Conservation (phyloP, 2,113 vertebrate species). For the Boleophthalmus pectinirostris region DNA sequence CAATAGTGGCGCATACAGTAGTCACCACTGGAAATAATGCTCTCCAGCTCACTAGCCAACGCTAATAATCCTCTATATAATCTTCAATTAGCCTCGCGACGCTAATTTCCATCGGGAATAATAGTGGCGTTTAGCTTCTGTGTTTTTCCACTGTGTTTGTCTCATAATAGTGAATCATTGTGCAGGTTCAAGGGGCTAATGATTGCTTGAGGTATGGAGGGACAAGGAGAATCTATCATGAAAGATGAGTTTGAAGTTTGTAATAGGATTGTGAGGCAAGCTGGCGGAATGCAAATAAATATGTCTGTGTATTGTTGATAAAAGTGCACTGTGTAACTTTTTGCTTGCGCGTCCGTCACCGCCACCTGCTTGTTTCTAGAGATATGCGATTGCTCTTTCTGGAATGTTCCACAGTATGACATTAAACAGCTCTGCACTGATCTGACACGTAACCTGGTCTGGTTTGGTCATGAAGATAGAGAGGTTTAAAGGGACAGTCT, state of each 20-base stretch:
- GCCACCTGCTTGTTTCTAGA: too few species aligned
- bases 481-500: too few species aligned
- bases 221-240: slow-evolving; percentile 42
- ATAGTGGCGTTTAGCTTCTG: slow-evolving; percentile 59
- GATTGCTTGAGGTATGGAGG: slow-evolving; percentile 43
- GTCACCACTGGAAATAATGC: slow-evolving; percentile 66
- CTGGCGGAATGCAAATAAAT: not conserved
- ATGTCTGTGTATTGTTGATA: not conserved
- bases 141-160: slow-evolving; percentile 18
- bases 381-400: too few species aligned
- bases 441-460: too few species aligned
- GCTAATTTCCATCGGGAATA: slow-evolving; percentile 74
- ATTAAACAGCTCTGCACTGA: too few species aligned
- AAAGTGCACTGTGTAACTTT: too few species aligned
- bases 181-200: slow-evolving; percentile 51
- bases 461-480: too few species aligned
- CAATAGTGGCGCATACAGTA: slow-evolving; percentile 14
- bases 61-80: slow-evolving; percentile 81
- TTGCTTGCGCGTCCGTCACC: too few species aligned
- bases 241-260: slow-evolving; percentile 54
- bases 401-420: too few species aligned
- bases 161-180: not conserved
- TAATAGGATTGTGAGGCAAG: slow-evolving; percentile 53
- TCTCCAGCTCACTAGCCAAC: slow-evolving; percentile 74
- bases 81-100: slow-evolving; percentile 78